These are phyloP conservation scores for Nesospiza acunhae DNA, from an alignment of 2,113 vertebrate genomes.

Conservation along the genomic window DNA sequence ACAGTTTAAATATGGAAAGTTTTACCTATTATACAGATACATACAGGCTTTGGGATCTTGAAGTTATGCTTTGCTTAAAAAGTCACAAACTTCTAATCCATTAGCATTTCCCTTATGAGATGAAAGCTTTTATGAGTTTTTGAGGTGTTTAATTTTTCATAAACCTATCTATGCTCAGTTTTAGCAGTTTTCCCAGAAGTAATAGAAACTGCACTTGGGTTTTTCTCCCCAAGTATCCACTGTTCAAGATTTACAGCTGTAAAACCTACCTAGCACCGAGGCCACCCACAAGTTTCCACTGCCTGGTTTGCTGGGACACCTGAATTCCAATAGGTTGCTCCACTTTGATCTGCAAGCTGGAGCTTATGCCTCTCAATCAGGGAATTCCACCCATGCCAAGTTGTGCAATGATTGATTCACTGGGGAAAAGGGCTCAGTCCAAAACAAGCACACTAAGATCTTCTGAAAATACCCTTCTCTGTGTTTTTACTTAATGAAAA, in stretches of 20 bases:
- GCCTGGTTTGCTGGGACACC: neutral
- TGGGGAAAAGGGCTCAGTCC: neutral
- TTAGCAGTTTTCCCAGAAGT: neutral
- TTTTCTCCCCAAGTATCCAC: neutral
- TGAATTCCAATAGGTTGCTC: neutral
- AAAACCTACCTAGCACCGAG: neutral
- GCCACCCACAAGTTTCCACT: neutral
- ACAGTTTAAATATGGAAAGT: neutral
- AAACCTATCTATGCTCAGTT: neutral
- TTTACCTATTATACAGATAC: neutral
- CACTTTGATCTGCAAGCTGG: neutral
- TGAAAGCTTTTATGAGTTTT: neutral
- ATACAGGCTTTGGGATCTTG: neutral
- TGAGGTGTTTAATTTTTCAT: neutral
- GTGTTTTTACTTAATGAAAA: slow-evolving; percentile 33
- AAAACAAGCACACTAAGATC: neutral
- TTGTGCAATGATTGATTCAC: slow-evolving; percentile 26
- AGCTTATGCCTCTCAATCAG: neutral
- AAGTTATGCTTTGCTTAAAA: neutral
- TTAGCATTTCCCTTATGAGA: neutral
- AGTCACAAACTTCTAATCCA: neutral
- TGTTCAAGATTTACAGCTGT: neutral
- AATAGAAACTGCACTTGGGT: neutral
- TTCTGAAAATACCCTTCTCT: neutral
- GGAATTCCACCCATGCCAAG: neutral